phyloP scores from a whole-genome alignment of 2,888 invertebrate species.

The Idaea biselata region DNA sequence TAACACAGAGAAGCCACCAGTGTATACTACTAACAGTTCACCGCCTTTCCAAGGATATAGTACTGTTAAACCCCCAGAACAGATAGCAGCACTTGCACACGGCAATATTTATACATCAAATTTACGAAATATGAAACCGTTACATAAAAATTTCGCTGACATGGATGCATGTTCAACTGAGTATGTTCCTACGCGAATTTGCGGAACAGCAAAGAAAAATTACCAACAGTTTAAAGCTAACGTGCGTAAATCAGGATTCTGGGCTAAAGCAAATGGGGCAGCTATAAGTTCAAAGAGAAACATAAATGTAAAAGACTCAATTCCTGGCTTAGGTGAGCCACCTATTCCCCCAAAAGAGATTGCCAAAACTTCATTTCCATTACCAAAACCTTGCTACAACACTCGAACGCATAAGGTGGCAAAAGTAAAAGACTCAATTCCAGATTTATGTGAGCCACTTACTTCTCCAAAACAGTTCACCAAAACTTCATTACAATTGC shows the following conservation, averaged over 20 bases:
- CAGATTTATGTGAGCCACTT: not conserved
- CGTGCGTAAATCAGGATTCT: conserved; percentile 67
- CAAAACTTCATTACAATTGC: not conserved
- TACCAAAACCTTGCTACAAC: not conserved
- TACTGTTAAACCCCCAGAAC: conserved; percentile 52
- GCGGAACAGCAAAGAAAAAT: conserved; percentile 65
- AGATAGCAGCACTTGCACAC: conserved; percentile 51
- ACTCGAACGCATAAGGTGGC: not conserved
- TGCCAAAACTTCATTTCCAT: conserved; percentile 14
- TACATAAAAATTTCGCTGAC: conserved; percentile 40
- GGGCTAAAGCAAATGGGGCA: conserved; percentile 70
- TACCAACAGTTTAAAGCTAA: conserved; percentile 74
- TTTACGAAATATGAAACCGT: conserved; percentile 60
- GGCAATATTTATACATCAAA: conserved; percentile 68
- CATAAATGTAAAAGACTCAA: conserved; percentile 10
- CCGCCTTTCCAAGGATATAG: conserved; percentile 56
- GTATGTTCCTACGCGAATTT: conserved; percentile 72
- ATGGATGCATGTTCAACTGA: conserved; percentile 65
- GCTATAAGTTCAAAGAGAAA: conserved; percentile 26
- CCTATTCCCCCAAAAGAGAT: conserved; percentile 12
- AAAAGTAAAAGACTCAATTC: not conserved
- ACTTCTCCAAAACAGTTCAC: not conserved
- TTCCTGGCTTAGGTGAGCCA: conserved; percentile 6
- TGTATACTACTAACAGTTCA: conserved; percentile 36
- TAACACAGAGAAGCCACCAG: conserved; percentile 31